Percentiles rank a stretch among this genome's conserved stretches.
phyloP scores from a whole-genome alignment of 2,888 invertebrate species.

The Polyommatus icarus region DNA sequence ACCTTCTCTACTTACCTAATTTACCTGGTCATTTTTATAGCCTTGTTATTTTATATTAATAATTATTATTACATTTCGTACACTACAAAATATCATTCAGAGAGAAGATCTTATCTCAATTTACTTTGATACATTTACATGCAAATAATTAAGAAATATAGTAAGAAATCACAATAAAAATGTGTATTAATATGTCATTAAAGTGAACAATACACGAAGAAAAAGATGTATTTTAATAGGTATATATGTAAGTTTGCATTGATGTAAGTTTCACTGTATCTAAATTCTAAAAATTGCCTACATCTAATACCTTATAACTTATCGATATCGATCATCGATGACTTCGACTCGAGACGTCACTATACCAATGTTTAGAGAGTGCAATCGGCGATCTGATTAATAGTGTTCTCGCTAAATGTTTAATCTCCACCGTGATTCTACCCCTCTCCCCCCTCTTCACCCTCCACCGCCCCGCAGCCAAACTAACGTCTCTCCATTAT shows the following conservation, averaged over 20 bases:
- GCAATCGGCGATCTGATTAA: constrained; percentile 81
- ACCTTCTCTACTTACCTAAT: not conserved
- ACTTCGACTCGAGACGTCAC: constrained; percentile 44
- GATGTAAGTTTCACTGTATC: not conserved
- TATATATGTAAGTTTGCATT: too few species aligned
- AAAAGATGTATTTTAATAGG: too few species aligned
- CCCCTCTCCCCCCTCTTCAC: constrained; percentile 39
- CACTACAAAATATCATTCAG: too few species aligned
- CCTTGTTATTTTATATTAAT: too few species aligned
- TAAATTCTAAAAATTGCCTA: not conserved
- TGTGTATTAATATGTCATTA: too few species aligned
- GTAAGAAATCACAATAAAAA: too few species aligned
- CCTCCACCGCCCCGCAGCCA: constrained; percentile 43
- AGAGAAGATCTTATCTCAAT: too few species aligned
- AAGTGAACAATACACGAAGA: too few species aligned
- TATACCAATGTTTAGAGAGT: constrained; percentile 70
- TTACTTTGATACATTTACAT: too few species aligned
- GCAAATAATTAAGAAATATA: too few species aligned
- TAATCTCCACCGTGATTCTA: constrained; percentile 73
- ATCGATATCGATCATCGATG: constrained; percentile 46
- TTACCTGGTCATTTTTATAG: not conserved
- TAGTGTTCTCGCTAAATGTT: constrained; percentile 76
- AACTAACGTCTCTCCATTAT: constrained; percentile 58
- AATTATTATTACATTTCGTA: too few species aligned
- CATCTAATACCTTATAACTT: constrained; percentile 34